Conservation (phyloP, 37 sponge, comb jelly and placozoan genomes). For the Spongilla lacustris region DNA sequence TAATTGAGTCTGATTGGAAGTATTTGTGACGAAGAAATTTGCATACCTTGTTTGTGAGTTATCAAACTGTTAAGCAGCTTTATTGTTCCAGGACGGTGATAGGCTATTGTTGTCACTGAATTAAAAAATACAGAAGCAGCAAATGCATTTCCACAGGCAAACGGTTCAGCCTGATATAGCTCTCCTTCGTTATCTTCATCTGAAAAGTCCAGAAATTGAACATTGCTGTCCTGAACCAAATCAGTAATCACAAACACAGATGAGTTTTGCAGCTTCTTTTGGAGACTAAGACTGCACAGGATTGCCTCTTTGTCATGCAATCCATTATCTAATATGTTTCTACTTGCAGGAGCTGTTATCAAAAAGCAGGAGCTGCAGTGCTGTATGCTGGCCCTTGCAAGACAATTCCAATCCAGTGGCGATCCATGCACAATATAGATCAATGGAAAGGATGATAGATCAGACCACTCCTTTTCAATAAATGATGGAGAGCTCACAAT, state of each 20-base stretch:
- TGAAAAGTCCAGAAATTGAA: slow-evolving; percentile 77
- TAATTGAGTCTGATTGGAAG: not conserved
- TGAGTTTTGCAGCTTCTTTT: slow-evolving; percentile 20
- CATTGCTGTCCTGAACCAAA: slow-evolving; percentile 62
- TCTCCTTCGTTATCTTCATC: slow-evolving; percentile 65
- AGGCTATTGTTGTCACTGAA: slow-evolving; percentile 56
- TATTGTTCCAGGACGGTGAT: slow-evolving; percentile 48
- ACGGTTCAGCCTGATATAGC: slow-evolving; percentile 56
- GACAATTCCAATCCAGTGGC: slow-evolving; percentile 53
- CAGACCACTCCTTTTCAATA: slow-evolving; percentile 65
- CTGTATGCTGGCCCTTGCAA: slow-evolving; percentile 38
- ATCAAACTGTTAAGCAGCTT: slow-evolving; percentile 37
- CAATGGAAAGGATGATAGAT: slow-evolving; percentile 28
- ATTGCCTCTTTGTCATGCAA: slow-evolving; percentile 75
- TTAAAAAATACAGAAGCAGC: slow-evolving; percentile 68
- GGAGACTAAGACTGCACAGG: slow-evolving; percentile 62
- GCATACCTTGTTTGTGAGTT: not conserved
- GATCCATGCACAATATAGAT: slow-evolving; percentile 58
- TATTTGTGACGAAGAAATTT: not conserved
- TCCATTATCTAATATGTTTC: not conserved
- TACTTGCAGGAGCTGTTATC: slow-evolving; percentile 18
- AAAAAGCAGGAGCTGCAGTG: slow-evolving; percentile 65
- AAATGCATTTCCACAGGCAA: slow-evolving; percentile 68
- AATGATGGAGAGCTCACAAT: slow-evolving; percentile 59
- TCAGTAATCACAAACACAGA: slow-evolving; percentile 49